Evolutionary conservation across 30 jellyfish, hydroid and myxozoan species (phyloP).

Genomic region (Hydractinia symbiolongicarpus): DNA sequence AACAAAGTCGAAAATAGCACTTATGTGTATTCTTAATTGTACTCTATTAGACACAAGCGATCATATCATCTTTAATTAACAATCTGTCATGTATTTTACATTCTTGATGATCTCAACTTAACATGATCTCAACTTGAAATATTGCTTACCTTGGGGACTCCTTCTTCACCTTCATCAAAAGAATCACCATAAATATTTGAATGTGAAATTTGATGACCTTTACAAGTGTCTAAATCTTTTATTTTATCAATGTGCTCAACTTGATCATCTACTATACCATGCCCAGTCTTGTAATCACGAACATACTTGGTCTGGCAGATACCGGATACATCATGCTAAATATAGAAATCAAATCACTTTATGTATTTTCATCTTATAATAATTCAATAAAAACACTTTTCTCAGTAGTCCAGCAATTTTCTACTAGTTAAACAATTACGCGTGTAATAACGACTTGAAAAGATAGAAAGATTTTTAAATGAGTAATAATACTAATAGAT

Average conservation of each 20-base stretch:
- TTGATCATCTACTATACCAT: slow-evolving; percentile 27
- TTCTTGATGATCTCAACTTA: no score
- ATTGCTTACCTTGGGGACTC: neutral
- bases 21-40: no score
- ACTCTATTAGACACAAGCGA: no score
- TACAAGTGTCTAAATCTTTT: slow-evolving; percentile 54
- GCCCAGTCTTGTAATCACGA: slow-evolving; percentile 8
- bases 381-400: neutral
- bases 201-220: slow-evolving; percentile 54
- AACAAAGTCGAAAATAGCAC: no score
- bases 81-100: no score
- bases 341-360: neutral
- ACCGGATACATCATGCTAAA: slow-evolving; percentile 78
- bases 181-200: slow-evolving; percentile 70
- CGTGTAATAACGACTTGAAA: no score
- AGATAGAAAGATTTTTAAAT: no score
- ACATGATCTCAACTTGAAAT: no score
- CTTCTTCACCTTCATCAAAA: slow-evolving; percentile 20
- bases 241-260: slow-evolving; percentile 30
- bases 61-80: no score
- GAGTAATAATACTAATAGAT: no score
- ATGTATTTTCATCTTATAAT: neutral
- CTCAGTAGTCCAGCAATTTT: neutral
- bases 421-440: no score
- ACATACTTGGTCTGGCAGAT: slow-evolving; percentile 46